phyloP scores from a whole-genome alignment of 2,888 invertebrate species.

The Cremastinae sp. region DNA sequence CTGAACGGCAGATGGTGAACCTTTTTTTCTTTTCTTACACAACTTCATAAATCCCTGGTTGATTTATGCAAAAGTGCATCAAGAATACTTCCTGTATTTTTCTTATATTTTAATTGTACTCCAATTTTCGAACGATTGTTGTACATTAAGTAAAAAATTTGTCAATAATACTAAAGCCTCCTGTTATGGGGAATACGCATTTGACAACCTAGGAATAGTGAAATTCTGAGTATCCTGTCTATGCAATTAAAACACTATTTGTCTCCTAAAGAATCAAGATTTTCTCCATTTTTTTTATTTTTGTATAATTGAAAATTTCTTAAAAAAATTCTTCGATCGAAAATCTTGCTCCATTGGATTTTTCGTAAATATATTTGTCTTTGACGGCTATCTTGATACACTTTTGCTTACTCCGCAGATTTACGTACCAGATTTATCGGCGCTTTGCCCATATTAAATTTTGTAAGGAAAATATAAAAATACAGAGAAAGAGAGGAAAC shows the following conservation, averaged over 20 bases:
- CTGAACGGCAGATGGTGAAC: slow-evolving; percentile 44
- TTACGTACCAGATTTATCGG: slow-evolving; percentile 19
- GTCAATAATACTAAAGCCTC: no score
- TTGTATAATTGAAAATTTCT: no score
- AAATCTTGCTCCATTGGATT: background rate
- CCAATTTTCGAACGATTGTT: no score
- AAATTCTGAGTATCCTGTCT: no score
- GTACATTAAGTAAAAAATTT: no score
- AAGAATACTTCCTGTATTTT: background rate
- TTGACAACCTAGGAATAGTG: no score
- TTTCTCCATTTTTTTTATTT: no score
- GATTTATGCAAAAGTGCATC: slow-evolving; percentile 4
- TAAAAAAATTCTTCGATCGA: background rate
- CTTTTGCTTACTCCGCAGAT: slow-evolving; percentile 2
- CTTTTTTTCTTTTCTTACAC: slow-evolving; percentile 9
- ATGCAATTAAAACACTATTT: no score
- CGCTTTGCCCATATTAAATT: slow-evolving; percentile 17
- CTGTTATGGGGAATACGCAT: no score
- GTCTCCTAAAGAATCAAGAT: no score
- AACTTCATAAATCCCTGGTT: background rate
- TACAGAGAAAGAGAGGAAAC: slow-evolving; percentile 14
- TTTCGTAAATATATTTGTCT: background rate
- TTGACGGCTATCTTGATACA: slow-evolving; percentile 11
- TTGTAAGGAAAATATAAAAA: no score
- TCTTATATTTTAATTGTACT: no score